Base-by-base conservation (phyloP, 1,140 invertebrate genomes). In the Sweltsa coloradensis region DNA sequence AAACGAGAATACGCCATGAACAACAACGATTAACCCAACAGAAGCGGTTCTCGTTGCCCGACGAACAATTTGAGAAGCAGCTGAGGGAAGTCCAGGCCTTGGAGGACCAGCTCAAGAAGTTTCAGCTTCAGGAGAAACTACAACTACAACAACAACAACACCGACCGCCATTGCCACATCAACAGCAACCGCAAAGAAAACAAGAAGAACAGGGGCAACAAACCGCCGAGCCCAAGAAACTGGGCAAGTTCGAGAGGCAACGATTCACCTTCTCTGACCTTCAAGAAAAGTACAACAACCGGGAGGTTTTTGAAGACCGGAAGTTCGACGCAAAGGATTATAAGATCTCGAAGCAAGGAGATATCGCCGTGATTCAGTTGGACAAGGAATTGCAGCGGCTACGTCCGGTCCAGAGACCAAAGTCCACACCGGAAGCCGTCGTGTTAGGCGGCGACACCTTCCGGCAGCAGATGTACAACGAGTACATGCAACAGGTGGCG, bases 391-490 rank as follows among this genome's bases (percentile, higher is more conserved):
- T 19, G 24, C 13, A 21, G 41, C 24, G 24, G 1, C 13, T 2
- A 3, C 27, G 41, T n/a, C 23, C 21, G n/a, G n/a, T n/a, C n/a
- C n/a, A n/a, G n/a, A 29, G 41, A 6, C 42, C 26, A 4, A 16
- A 18, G 7, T 21, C 41, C 21, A 21, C 25, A 22, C n/a, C 41
- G 9, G 9, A 31, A 13, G 19, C 48, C 14, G n/a, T 6, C 11
- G 19, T 34, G 37, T 69, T 63, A 26, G 68, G 71, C 49, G 68
- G 73, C 18, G 84, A 87, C 62, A 71, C 73, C 27, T 76, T 86
- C 57, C 71, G 83, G 6, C 75, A 80, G 50, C 71, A 76, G 59
- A 88, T 89, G 84, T 87, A 84, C 58, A 72, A 82, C 49, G 86
- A 89, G 62, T 89, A 86, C 62, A 75, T 85, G 59, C 68, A 73